These are phyloP conservation scores for Cynoglossus semilaevis DNA, from an alignment of 2,113 vertebrate genomes.

Conservation along the genomic window DNA sequence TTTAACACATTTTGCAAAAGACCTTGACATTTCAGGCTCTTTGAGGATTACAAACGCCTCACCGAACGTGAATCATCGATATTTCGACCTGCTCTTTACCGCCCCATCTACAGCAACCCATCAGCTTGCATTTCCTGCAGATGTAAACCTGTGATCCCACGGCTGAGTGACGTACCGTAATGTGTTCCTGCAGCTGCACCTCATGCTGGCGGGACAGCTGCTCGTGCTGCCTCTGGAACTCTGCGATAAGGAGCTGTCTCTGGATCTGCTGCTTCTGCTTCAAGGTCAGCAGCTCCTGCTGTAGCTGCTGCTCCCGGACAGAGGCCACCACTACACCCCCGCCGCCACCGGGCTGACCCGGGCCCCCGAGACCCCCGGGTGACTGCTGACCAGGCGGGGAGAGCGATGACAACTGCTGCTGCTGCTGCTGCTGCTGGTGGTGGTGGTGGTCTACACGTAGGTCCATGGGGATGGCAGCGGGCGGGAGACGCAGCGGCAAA, in stretches of 20 bases:
- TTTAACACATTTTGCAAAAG: no score
- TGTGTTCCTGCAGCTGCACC: slow-evolving; percentile 95
- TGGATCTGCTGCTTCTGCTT: slow-evolving; percentile 99
- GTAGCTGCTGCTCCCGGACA: slow-evolving; percentile 90
- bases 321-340: slow-evolving; percentile 58
- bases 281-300: slow-evolving; percentile 93
- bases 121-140: no score
- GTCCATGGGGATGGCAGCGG: slow-evolving; percentile 91
- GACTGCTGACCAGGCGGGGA: slow-evolving; percentile 66
- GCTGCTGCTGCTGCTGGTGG: slow-evolving; percentile 82
- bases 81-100: no score
- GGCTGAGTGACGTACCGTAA: slow-evolving; percentile 77
- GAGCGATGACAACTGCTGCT: slow-evolving; percentile 82
- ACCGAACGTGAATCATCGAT: no score
- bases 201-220: slow-evolving; percentile 97
- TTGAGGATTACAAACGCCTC: no score
- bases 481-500: slow-evolving; percentile 89
- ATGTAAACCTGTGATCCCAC: background rate
- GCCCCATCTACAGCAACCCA: no score
- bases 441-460: slow-evolving; percentile 84
- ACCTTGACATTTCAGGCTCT: no score
- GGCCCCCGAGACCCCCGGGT: slow-evolving; percentile 13
- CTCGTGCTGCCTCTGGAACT: slow-evolving; percentile 97
- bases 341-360: slow-evolving; percentile 38
- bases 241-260: slow-evolving; percentile 93